Base-by-base conservation (phyloP, 2,888 invertebrate species). In the Acanthosepion lycidas region DNA sequence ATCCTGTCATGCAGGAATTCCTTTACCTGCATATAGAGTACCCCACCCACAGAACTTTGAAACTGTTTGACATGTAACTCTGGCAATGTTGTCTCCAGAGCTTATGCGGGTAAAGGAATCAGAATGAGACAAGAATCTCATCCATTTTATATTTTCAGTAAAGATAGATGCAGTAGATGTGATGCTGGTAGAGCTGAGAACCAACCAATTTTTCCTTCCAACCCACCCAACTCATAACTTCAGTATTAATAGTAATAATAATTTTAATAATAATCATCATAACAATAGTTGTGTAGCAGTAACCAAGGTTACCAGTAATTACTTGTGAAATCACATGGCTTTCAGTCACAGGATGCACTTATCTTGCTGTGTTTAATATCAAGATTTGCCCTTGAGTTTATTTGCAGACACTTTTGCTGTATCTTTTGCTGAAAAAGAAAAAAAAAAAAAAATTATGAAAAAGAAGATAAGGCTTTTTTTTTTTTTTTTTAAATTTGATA, bases 401-500 rank as follows among this genome's bases (percentile, higher is more conserved):
- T 94, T 94, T 94, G 94, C 59, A 28, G 33, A 8, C 6, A 23
- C 20, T 94, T 94, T 94, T 15, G 94, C 59, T 33, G 23, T 8
- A 64, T 94, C 94, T 94, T 94, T 94, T 18, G 94, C 94, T 94
- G 64, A 48, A 94, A 94, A 55, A 55, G 15, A 48, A 23, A 94
- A 59, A 55, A 59, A 59, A n/a, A 26, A 64, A 28, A 64, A 28
- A 64, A 64, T 5, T 8, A 64, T 26, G 4, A 64, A 64, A 59
- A 59, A 18, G 20, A 59, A 59, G 20, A 59, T 26, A 20, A 59
- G 26, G 6, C 51, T 15, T 51, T 51, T 6, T 23, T 59, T 59
- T 59, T 18, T 18, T 59, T 18, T 59, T 59, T 59, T 59, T 59
- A 42, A 42, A 42, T 42, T 42, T 42, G 42, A 42, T 42, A 42